Conservation (phyloP, 2,113 vertebrate genomes). For the Anas platyrhynchos region DNA sequence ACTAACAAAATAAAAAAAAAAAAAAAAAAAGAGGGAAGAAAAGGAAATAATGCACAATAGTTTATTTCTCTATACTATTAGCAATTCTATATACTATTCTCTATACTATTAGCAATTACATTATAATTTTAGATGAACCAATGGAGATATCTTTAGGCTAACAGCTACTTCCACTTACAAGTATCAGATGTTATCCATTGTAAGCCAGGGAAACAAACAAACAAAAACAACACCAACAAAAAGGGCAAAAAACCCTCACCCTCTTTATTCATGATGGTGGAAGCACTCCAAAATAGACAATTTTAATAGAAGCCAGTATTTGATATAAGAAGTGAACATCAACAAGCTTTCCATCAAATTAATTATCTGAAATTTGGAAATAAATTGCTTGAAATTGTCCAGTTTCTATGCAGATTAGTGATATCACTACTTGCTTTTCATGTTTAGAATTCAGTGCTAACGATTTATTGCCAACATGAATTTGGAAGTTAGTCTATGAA, state of each 20-base stretch:
- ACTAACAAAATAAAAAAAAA: neutral
- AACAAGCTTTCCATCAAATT: slow-evolving; percentile 10
- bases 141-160: neutral
- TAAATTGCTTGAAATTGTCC: neutral
- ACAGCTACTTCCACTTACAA: neutral
- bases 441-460: neutral
- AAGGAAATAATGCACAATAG: neutral
- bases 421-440: neutral
- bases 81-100: neutral
- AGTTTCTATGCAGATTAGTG: neutral
- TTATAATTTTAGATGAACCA: neutral
- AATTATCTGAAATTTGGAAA: slow-evolving; percentile 6
- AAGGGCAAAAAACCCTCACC: accelerated
- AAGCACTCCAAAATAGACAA: neutral
- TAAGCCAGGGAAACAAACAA: neutral
- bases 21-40: neutral
- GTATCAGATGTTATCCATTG: slow-evolving; percentile 12
- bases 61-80: neutral
- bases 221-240: neutral
- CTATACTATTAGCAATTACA: neutral
- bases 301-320: neutral
- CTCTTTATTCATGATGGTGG: neutral
- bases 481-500: slow-evolving; percentile 8
- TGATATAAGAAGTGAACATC: neutral
- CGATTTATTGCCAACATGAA: neutral